Evolutionary conservation across 2,888 invertebrate genomes (phyloP), one percentile per base, ranked within the genome.

Genomic region (Nomada fabriciana): DNA sequence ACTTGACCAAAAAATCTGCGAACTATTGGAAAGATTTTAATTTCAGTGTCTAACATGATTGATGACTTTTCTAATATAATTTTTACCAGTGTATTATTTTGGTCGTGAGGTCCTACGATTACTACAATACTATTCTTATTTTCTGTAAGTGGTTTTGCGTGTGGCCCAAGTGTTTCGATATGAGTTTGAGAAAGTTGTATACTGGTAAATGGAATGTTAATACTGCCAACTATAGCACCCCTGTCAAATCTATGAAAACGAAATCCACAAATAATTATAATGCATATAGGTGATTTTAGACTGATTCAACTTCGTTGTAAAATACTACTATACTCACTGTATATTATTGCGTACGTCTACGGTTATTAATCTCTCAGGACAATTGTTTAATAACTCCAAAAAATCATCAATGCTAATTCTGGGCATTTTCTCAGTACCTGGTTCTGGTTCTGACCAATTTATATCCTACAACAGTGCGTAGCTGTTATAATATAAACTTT

Each of bases 351-450:
- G 95, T 68, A 97, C 95, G 94, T 98, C 98, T 53, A 98, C 95
- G 1, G 96, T 94, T 20, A 96, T 92, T 79, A 96, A 92, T 90
- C 95, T 94, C 1, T 94, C 91, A 0, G 94, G 94, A 80, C 94
- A 94, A 90, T 96, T 95, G 89, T 96, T 95, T 61, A 97, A 94
- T 75, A 98, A 93, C 72, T 97, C 95, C 82, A 98, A 95, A 90
- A 98, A 96, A 94, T 99, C 98, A 60, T 96, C 96, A 13, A 97
- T 96, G 90, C 97, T 98, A 76, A 99, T 97, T 74, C 98, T 95
- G 0, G 98, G 97, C 92, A 93, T 92, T 83, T 88, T 91, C 80
- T 93, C 93, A 20, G 93, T 92, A 23, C 91, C 93, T 13, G 87
- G 79, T 80, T 94, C 94, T 1, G 91, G 92, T 72, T 93, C 93